Evolutionary conservation across 1,140 invertebrate species (phyloP).

Genomic region (Choristoneura fumiferana): DNA sequence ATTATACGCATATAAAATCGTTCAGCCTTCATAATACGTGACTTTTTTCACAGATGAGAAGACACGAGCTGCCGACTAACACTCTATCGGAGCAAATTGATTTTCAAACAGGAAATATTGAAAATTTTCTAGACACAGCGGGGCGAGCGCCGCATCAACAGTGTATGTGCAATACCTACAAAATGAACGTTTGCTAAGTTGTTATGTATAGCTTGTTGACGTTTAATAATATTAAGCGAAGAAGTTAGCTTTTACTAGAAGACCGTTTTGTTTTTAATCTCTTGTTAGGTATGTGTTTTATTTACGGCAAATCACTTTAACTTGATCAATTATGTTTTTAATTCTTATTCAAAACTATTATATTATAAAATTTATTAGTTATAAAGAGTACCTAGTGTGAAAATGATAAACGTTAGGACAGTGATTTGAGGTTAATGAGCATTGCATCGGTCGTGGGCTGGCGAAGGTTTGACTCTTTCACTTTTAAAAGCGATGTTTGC

Average conservation of each 20-base stretch:
- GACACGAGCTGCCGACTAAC: conserved; percentile 29
- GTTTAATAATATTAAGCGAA: too few relatives aligned
- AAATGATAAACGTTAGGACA: too few relatives aligned
- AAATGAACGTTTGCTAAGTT: background rate
- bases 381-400: too few relatives aligned
- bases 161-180: background rate
- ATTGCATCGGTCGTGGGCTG: background rate
- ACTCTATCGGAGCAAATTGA: conserved; percentile 46
- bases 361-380: too few relatives aligned
- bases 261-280: too few relatives aligned
- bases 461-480: background rate
- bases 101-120: conserved; percentile 45
- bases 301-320: too few relatives aligned
- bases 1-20: conserved; percentile 35
- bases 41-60: conserved; percentile 42
- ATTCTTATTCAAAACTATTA: too few relatives aligned
- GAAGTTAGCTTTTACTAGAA: too few relatives aligned
- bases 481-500: conserved; percentile 7
- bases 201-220: too few relatives aligned
- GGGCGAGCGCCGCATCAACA: conserved; percentile 11
- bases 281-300: too few relatives aligned
- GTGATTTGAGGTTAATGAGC: too few relatives aligned
- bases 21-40: conserved; percentile 43
- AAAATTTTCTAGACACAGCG: conserved; percentile 24
- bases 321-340: too few relatives aligned